Percentiles rank a stretch among this genome's conserved stretches.
phyloP scores from a whole-genome alignment of 2,797 vertebrate species.

The Sebastes cheni region DNA sequence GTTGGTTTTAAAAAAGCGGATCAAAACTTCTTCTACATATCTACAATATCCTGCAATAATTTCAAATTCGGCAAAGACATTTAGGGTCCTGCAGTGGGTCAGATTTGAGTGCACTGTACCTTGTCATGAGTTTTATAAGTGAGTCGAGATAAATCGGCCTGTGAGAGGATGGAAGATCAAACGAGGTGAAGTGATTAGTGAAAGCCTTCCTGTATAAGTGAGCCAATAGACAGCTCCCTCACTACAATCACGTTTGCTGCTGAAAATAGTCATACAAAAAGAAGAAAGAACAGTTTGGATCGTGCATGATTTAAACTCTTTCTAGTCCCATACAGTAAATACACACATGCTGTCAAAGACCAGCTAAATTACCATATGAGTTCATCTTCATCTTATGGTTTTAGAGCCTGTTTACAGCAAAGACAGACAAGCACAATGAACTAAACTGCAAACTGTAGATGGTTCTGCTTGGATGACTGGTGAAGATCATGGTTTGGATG shows the following conservation, averaged over 20 bases:
- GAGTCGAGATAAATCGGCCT: background rate
- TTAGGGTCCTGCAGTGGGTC: background rate
- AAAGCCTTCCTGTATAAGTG: conserved; percentile 23
- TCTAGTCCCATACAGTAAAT: background rate
- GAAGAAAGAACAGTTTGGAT: background rate
- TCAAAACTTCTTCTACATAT: background rate
- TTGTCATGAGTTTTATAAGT: conserved; percentile 17
- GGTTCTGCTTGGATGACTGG: background rate
- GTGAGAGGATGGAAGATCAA: conserved; percentile 18
- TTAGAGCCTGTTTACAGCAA: background rate
- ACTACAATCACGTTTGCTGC: background rate
- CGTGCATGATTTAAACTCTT: background rate
- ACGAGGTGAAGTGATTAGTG: conserved; percentile 29
- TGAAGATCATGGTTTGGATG: background rate
- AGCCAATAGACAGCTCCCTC: conserved; percentile 2
- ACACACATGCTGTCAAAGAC: background rate
- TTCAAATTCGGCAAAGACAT: background rate
- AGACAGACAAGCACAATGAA: background rate
- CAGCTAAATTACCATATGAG: background rate
- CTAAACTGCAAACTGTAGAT: background rate
- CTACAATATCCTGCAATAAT: background rate
- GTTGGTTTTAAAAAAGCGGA: background rate
- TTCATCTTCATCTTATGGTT: background rate
- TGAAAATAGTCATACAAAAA: background rate
- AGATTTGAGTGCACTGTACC: background rate